These are phyloP conservation scores for Atherinosoma microstoma DNA, from an alignment of 2,797 vertebrate species.

Conservation along the genomic window DNA sequence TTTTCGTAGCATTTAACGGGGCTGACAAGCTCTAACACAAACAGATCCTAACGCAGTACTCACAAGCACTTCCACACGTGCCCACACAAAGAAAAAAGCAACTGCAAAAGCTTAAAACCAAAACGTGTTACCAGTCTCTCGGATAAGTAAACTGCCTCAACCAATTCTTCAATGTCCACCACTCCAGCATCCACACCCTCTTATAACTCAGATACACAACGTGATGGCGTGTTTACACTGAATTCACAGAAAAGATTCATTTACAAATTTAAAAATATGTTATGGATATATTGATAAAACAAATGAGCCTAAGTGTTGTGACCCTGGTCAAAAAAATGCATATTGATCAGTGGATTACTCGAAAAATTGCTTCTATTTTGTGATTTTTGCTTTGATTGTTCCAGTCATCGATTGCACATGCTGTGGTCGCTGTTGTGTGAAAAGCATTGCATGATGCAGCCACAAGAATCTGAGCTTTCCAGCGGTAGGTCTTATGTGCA, in stretches of 20 bases:
- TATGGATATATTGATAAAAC: no score
- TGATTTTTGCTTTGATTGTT: no score
- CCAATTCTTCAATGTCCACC: background rate
- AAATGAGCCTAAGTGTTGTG: no score
- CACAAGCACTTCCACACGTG: background rate
- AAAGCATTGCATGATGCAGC: background rate
- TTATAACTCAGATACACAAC: background rate
- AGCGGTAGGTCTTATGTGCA: no score
- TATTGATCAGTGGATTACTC: no score
- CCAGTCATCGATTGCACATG: no score
- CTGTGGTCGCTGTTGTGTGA: no score
- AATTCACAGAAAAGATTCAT: no score
- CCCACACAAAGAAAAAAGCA: background rate
- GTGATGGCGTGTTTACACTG: no score
- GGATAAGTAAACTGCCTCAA: background rate
- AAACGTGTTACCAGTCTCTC: background rate
- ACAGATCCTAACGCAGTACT: background rate
- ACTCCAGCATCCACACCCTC: background rate
- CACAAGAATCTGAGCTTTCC: no score
- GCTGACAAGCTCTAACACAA: background rate
- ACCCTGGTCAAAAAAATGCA: no score
- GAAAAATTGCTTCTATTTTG: no score
- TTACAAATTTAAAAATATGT: background rate
- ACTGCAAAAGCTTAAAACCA: background rate
- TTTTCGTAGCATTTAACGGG: slow-evolving; percentile 6